These are phyloP conservation scores for Lacanobia wlatinum DNA, from an alignment of 2,888 invertebrate genomes.

Conservation along the genomic window DNA sequence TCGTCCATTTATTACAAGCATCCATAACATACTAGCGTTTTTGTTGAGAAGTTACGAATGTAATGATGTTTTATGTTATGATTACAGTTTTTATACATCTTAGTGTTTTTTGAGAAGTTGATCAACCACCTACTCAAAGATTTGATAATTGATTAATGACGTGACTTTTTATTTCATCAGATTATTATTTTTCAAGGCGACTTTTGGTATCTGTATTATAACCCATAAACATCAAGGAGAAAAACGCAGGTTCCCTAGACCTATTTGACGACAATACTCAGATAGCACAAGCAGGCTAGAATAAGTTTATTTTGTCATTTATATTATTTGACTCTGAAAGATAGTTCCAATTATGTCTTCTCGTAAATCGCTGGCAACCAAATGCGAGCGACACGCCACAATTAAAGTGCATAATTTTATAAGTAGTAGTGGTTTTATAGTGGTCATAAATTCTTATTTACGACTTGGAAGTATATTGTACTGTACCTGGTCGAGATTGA, in stretches of 20 bases:
- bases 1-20: not conserved
- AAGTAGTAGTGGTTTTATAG: not conserved
- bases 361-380: not conserved
- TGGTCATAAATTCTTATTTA: constrained; percentile 3
- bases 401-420: not conserved
- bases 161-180: not conserved
- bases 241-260: too few species aligned
- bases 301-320: not conserved
- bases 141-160: constrained; percentile 1
- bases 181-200: not conserved
- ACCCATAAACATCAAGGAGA: too few species aligned
- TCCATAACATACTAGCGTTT: constrained; percentile 1
- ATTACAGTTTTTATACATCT: not conserved
- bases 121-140: not conserved
- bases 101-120: not conserved
- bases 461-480: not conserved
- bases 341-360: not conserved
- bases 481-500: constrained; percentile 98
- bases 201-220: not conserved
- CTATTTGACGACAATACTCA: not conserved
- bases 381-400: not conserved
- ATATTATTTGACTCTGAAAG: not conserved
- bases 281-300: not conserved
- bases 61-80: constrained; percentile 15
- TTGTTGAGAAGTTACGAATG: constrained; percentile 10